Base-by-base conservation (phyloP, 2,888 invertebrate species). In the Polydrusus pterygomalis region DNA sequence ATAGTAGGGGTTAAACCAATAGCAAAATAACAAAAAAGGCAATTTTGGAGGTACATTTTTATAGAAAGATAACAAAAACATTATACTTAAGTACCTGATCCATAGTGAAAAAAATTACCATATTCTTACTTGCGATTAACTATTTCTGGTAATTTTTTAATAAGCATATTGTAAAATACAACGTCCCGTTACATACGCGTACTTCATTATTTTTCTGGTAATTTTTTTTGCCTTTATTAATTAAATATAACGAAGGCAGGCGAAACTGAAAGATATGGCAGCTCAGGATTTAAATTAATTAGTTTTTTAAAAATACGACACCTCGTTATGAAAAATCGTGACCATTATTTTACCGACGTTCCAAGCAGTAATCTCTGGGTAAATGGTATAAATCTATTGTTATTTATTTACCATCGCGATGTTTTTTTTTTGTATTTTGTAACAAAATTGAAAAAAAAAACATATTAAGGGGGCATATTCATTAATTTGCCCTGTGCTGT, bases 321-420 rank as follows among this genome's bases (percentile, higher is more conserved):
- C 69, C 63, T 76, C 73, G 76, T 73, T 76, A 76, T 34, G 73
- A 69, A 72, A 76, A 73, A 71, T 75, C 71, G 75, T 71, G 70
- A 75, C 70, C 62, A 51, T 65, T 70, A 54, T 65, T 69, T 68
- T 56, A 69, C 51, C 69, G 56, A 34, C 67, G 58, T 58, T 47
- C 58, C 67, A 56, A 65, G 58, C 58, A 18, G 49, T 68, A 74
- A 68, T 68, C 68, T 62, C 34, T 51, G 68, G 34, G 49, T 58
- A 74, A 60, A 68, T 40, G 7, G 9, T 34, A 34, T 34, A 7
- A 34, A 34, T 10, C 34, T 34, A 34, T 34, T 34, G 10, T 34
- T 34, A 7, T 7, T 34, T 34, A 34, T 7, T 2, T 25, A 25
- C 34, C 6, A 34, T 34, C 34, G 34, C 34, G 34, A 34, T 34